Percentiles rank a stretch among this genome's conserved stretches.
These are phyloP conservation scores for Aythya baeri DNA, from an alignment of 2,113 vertebrate species.

Conservation along the genomic window DNA sequence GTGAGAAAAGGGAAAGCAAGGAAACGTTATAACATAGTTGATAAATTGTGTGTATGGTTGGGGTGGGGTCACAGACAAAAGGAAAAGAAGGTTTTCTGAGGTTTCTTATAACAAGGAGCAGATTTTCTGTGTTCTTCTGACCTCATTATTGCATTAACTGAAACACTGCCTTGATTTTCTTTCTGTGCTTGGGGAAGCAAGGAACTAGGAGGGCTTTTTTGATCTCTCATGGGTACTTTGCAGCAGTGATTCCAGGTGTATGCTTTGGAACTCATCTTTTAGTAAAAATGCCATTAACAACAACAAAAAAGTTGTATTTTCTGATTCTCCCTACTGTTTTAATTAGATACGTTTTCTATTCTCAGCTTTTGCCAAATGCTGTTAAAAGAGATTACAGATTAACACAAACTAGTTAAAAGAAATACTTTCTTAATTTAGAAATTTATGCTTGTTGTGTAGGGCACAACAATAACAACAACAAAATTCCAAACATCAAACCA, in stretches of 20 bases:
- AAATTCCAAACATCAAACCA: not conserved
- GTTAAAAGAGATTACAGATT: not conserved
- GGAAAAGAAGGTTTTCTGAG: not conserved
- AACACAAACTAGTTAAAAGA: not conserved
- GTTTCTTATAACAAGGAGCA: not conserved
- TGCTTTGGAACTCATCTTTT: not conserved
- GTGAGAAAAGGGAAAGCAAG: not conserved
- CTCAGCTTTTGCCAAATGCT: not conserved
- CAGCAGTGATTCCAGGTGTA: not conserved
- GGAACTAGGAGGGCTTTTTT: not conserved
- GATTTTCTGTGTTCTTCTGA: conserved; percentile 23
- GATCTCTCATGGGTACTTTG: not conserved
- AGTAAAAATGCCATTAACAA: not conserved
- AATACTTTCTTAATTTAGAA: not conserved
- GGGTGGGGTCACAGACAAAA: not conserved
- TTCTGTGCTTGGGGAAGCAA: not conserved
- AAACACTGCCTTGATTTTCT: not conserved
- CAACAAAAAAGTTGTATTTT: not conserved
- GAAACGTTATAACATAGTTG: not conserved
- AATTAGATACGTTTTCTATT: not conserved
- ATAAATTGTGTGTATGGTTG: not conserved
- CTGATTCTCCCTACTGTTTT: not conserved
- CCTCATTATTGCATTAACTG: not conserved
- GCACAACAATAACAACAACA: not conserved
- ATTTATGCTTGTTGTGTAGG: not conserved